Conservation (phyloP, 2,797 vertebrate species). For the Uromys caudimaculatus region DNA sequence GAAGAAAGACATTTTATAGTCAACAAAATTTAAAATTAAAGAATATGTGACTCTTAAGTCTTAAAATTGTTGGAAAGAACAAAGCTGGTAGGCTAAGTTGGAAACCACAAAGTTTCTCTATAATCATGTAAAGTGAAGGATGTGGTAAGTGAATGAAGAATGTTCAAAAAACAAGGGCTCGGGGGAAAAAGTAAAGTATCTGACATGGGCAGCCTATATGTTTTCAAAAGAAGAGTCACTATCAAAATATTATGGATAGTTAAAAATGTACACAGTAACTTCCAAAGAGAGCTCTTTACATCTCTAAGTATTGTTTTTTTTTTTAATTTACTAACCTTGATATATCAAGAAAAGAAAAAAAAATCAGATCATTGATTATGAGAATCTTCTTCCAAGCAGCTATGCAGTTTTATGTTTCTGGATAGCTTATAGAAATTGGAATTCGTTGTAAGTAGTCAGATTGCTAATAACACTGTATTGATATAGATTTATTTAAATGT, state of each 20-base stretch:
- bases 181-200: background rate
- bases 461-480: background rate
- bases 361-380: background rate
- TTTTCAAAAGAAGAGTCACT: conserved; percentile 19
- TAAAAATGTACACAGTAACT: background rate
- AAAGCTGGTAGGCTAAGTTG: background rate
- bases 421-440: background rate
- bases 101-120: background rate
- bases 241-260: background rate
- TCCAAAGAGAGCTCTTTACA: background rate
- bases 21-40: background rate
- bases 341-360: background rate
- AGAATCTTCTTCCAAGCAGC: conserved; percentile 19
- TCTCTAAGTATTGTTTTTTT: background rate
- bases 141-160: background rate
- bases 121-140: background rate
- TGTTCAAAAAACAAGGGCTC: background rate
- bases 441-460: background rate
- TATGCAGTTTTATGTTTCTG: background rate
- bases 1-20: background rate
- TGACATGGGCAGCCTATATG: background rate
- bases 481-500: conserved; percentile 51
- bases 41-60: background rate
- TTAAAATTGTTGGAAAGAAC: background rate
- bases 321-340: conserved; percentile 13